Conservation (phyloP, 1,140 invertebrate species). For the Aradophagus sp. region DNA sequence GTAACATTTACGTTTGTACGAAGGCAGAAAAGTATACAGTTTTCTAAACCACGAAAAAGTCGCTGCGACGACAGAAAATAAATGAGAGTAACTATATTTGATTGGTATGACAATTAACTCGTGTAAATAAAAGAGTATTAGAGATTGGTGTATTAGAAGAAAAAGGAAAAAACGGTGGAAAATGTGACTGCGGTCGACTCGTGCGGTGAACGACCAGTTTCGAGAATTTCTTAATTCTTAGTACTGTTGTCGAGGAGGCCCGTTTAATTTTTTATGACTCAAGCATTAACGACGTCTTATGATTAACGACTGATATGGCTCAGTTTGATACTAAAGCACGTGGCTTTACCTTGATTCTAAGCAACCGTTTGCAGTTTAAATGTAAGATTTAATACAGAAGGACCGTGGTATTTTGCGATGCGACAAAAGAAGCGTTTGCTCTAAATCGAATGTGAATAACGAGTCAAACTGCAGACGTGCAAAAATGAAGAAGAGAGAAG, state of each 20-base stretch:
- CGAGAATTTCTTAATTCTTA: constrained; percentile 58
- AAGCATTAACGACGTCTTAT: constrained; percentile 56
- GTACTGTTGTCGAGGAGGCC: constrained; percentile 60
- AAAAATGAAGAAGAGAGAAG: no score
- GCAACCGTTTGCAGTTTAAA: constrained; percentile 40
- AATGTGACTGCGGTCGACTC: constrained; percentile 13
- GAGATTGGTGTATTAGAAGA: no score
- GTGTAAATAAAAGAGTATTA: no score
- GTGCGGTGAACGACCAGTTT: constrained; percentile 54
- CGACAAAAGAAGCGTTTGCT: constrained; percentile 40
- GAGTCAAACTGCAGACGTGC: no score
- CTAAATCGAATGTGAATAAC: constrained; percentile 60
- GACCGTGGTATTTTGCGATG: constrained; percentile 42
- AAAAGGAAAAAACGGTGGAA: no score
- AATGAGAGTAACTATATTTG: no score
- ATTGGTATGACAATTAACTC: no score
- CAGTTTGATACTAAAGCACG: constrained; percentile 58
- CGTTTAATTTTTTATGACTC: constrained; percentile 68
- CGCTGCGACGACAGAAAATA: no score
- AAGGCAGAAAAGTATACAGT: no score
- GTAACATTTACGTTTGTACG: no score
- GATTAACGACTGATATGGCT: constrained; percentile 55
- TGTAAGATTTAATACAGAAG: constrained; percentile 24
- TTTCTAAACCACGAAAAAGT: neutral
- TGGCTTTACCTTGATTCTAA: constrained; percentile 53